Evolutionary conservation across 2,797 vertebrate species (phyloP), one percentile per base, ranked within the genome.

Genomic region (Clarias fuscus): DNA sequence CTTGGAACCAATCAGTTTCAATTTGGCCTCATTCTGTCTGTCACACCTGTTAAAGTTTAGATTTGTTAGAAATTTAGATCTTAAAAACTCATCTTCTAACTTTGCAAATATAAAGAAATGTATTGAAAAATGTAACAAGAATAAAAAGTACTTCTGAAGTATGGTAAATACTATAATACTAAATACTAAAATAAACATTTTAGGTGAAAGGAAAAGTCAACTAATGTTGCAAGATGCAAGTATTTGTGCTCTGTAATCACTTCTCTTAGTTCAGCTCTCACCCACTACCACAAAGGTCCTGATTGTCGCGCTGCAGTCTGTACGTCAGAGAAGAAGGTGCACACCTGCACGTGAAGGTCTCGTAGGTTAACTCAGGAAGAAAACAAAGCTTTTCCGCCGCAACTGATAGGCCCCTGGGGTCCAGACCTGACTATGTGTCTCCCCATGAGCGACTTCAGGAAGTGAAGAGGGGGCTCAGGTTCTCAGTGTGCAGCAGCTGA

Each of bases 361-460:
- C 33, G 30, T 86, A 88, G 90, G 90, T 90, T 88, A 81, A 30
- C 64, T 64, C 86, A 68, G 59, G 84, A 83, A 90, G 88, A 91
- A 88, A 72, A 91, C 88, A 59, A 86, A 89, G 91, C 81, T 85
- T 92, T 92, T 93, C 91, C 81, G 64, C 88, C 86, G 78, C 88
- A 89, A 85, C 64, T 40, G 79, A 88, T 70, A 81, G 85, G 89
- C 82, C 88, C 85, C 88, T 89, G 58, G 17, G 86, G 87, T 89
- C 82, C 83, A 11, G 92, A 89, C 89, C 90, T 27, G 86, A 91
- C 89, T 90, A 90, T 90, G 79, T 76, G 84, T 88, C 90, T 94
- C 94, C 94, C 93, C 91, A 82, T 91, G 94, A 90, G 93, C 87
- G 92, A 88, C 89, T 91, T 40, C 73, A 95, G 94, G 94, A 95